Evolutionary conservation across 2,888 invertebrate genomes (phyloP).

Genomic region (Pseudococcus viburni): DNA sequence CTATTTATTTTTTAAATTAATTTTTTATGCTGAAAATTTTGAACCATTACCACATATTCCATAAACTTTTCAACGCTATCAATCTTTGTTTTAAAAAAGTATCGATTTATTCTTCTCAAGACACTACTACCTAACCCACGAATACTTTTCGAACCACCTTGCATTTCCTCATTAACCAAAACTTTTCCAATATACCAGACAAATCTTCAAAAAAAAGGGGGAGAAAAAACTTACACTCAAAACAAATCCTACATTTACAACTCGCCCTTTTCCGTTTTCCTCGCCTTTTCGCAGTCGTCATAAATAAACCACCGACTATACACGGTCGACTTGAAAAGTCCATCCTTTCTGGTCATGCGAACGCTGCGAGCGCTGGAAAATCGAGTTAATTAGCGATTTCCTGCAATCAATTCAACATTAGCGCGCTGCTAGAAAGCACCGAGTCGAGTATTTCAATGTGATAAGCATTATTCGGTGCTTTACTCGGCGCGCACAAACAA

Average conservation of each 20-base stretch:
- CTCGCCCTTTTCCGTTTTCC: background rate
- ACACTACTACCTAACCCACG: background rate
- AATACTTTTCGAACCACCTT: background rate
- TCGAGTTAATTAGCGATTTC: constrained; percentile 38
- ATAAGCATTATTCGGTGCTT: constrained; percentile 54
- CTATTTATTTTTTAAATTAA: no score
- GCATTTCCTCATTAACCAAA: background rate
- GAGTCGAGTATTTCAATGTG: constrained; percentile 32
- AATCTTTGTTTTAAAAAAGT: background rate
- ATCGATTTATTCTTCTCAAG: background rate
- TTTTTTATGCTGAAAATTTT: no score
- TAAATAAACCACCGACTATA: background rate
- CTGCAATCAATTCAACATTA: constrained; percentile 51
- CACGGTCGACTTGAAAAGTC: constrained; percentile 10
- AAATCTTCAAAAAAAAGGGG: background rate
- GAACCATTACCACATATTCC: no score
- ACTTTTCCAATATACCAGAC: constrained; percentile 8
- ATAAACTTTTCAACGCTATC: no score
- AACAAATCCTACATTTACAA: background rate
- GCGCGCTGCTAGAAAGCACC: constrained; percentile 9
- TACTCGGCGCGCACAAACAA: constrained; percentile 39
- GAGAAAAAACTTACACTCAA: background rate
- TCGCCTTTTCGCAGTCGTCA: background rate
- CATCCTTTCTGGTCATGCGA: background rate
- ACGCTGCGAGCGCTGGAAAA: background rate